Base-by-base conservation (phyloP, 1,140 invertebrate species). In the Penaeus chinensis region DNA sequence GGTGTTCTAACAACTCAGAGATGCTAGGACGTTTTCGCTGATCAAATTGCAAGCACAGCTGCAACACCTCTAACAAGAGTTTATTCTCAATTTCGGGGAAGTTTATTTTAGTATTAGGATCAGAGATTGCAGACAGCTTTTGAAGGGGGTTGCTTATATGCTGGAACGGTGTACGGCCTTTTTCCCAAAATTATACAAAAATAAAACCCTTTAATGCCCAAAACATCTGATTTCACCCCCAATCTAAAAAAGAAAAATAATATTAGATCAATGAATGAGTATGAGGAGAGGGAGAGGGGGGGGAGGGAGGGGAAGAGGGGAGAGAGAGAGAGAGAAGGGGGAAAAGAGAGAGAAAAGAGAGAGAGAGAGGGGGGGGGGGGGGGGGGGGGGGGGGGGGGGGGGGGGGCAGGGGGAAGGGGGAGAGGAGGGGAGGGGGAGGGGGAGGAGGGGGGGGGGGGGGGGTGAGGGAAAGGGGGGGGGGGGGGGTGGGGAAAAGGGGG, bases 201-300 rank as follows among this genome's bases (percentile, higher is more conserved):
- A 99, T 99, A 92, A 98, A 99, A 22, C 98, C 98, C n/a, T n/a
- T n/a, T 54, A 99, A 93, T 0, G 98, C 98, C 98, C 98, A 99
- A 99, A 22, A 99, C 96, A 92, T 99, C 98, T 20, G 97, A 97
- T 91, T 97, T 98, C 84, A 95, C 96, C 87, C 87, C 95, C 96
- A 85, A 99, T 96, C 96, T 98, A 92, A 84, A 93, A 32, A 62
- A 32, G 10, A 62, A 32, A 11, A 62, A 42, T 42, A 13, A 78
- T 78, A 47, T 42, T 78, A 22, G 10, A 3, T 42, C 42, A 42
- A 3, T 78, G 0, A 1, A 16, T 2, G 16, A 78, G 24, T 37
- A 42, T 16, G 10, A 32, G 42, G 19, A 76, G 24, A 47, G 20
- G 19, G 24, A 27, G 42, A 47, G 24, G 42, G 20, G 78, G 20